Evolutionary conservation across 2,113 vertebrate genomes (phyloP).

Genomic region (Melospiza melodia): DNA sequence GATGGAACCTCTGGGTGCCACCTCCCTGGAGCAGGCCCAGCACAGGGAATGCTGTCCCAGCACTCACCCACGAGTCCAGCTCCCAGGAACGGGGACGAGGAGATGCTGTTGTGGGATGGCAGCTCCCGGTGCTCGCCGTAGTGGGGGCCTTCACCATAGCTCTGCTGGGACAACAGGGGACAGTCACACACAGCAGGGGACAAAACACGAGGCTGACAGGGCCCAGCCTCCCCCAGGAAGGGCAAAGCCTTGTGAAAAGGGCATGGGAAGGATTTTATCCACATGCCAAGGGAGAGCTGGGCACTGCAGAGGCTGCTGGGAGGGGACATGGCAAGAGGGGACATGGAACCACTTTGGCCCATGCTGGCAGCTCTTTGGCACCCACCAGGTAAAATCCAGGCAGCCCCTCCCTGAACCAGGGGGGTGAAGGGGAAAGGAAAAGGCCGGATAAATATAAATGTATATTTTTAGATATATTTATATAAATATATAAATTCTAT

Average conservation of each 20-base stretch:
- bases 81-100: slow-evolving; percentile 88
- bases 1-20: not conserved
- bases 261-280: not conserved
- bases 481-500: not conserved
- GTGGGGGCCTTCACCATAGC: slow-evolving; percentile 87
- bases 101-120: slow-evolving; percentile 73
- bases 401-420: not conserved
- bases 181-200: rapidly evolving
- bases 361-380: not conserved
- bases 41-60: rapidly evolving
- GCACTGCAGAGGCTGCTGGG: rapidly evolving
- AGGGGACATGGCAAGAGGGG: not conserved
- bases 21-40: not conserved
- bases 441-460: not conserved
- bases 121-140: slow-evolving; percentile 88
- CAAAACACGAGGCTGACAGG: rapidly evolving
- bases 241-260: not conserved
- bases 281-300: not conserved
- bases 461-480: not conserved
- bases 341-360: not conserved
- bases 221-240: not conserved
- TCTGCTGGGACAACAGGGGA: slow-evolving; percentile 64
- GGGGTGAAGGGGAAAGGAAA: rapidly evolving
- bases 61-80: slow-evolving; percentile 89
- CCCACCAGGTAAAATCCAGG: not conserved